Conservation (phyloP, 2,113 vertebrate genomes). For the Erpornis zantholeuca region DNA sequence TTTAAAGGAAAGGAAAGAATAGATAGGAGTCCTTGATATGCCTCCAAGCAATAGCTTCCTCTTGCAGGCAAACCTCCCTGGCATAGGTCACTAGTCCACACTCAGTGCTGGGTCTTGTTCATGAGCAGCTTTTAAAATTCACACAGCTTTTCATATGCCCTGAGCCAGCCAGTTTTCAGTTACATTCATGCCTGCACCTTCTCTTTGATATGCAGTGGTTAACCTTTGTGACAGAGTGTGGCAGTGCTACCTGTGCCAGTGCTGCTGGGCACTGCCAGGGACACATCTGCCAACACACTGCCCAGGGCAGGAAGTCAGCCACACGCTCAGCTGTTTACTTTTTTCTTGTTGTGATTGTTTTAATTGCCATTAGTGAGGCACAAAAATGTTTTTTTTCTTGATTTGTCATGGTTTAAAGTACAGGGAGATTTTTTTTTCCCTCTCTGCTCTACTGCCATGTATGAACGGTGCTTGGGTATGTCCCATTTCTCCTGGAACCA, state of each 20-base stretch:
- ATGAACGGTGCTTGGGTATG: background rate
- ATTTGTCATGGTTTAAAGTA: background rate
- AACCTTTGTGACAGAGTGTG: background rate
- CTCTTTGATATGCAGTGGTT: background rate
- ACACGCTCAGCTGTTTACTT: background rate
- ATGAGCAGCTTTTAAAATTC: background rate
- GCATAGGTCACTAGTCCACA: background rate
- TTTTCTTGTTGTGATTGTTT: background rate
- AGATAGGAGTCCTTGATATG: background rate
- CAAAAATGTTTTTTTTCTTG: background rate
- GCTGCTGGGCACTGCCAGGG: background rate
- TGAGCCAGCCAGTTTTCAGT: background rate
- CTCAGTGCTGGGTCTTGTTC: background rate
- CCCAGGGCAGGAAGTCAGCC: background rate
- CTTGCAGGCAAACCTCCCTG: background rate
- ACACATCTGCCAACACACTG: background rate
- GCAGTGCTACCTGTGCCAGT: background rate
- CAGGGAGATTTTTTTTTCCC: background rate
- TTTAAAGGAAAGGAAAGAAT: background rate
- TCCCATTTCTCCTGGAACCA: background rate
- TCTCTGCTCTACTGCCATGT: background rate
- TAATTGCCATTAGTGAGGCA: background rate
- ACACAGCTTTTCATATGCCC: background rate
- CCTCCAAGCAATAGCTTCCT: conserved; percentile 8
- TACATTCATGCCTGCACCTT: background rate